Evolutionary conservation across 1,140 invertebrate genomes (phyloP).

Genomic region (Hyles vespertilio): DNA sequence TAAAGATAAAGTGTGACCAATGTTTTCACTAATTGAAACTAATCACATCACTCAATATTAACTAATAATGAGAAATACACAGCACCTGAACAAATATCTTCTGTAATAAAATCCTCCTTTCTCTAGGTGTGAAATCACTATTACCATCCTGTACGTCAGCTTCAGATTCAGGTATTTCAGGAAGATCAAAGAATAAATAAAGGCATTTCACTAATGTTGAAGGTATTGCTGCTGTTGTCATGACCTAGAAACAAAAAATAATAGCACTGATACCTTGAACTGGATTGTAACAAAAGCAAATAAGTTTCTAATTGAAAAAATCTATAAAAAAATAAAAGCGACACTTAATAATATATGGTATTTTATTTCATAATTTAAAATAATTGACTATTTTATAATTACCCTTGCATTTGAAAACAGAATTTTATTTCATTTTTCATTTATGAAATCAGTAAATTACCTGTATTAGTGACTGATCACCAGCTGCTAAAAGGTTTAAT

Average conservation of each 20-base stretch:
- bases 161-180: constrained; percentile 89
- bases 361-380: too few relatives aligned
- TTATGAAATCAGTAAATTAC: constrained; percentile 20
- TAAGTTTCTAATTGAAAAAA: too few relatives aligned
- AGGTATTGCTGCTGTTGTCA: constrained; percentile 96
- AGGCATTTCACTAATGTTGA: constrained; percentile 99
- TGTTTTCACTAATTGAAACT: too few relatives aligned
- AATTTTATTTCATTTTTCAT: neutral
- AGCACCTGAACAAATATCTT: constrained; percentile 96
- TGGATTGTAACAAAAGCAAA: constrained; percentile 2
- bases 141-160: constrained; percentile 82
- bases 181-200: constrained; percentile 98
- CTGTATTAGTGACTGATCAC: constrained; percentile 79
- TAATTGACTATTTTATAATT: neutral
- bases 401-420: neutral
- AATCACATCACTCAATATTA: too few relatives aligned
- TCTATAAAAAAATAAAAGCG: neutral
- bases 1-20: too few relatives aligned
- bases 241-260: constrained; percentile 79
- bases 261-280: constrained; percentile 3
- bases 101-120: constrained; percentile 93
- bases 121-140: constrained; percentile 93
- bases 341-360: too few relatives aligned
- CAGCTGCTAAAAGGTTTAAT: constrained; percentile 92
- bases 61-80: too few relatives aligned